These are phyloP conservation scores for Epinotia demarniana DNA, from an alignment of 2,888 invertebrate species.

Conservation along the genomic window DNA sequence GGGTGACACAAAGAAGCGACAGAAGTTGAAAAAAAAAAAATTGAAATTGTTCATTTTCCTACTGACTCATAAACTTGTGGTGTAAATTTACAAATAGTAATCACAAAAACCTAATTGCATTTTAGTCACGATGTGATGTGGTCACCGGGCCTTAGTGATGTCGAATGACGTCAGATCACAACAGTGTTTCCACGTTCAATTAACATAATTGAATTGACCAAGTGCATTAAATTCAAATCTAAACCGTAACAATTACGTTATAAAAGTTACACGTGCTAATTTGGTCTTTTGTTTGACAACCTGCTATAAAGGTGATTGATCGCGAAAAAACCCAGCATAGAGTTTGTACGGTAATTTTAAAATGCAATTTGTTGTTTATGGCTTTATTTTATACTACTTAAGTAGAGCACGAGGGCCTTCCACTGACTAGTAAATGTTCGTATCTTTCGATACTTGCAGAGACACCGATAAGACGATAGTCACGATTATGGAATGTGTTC, in stretches of 20 bases:
- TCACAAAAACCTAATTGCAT: slow-evolving; percentile 24
- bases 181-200: background rate
- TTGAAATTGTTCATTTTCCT: background rate
- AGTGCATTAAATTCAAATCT: background rate
- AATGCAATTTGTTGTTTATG: background rate
- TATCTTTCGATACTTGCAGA: background rate
- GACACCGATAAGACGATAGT: background rate
- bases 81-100: background rate
- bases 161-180: slow-evolving; percentile 13
- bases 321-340: background rate
- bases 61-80: background rate
- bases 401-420: background rate
- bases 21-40: background rate
- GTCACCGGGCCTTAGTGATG: slow-evolving; percentile 6
- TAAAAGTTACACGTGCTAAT: slow-evolving; percentile 5
- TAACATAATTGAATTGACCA: slow-evolving; percentile 13
- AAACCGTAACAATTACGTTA: background rate
- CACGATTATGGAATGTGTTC: background rate
- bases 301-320: slow-evolving; percentile 1
- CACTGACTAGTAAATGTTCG: background rate
- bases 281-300: background rate
- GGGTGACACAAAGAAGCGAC: no score
- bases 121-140: slow-evolving; percentile 31
- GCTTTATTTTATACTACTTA: background rate
- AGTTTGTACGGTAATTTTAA: background rate